Evolutionary conservation across 2,888 invertebrate species (phyloP), one percentile per base, ranked within the genome.

Genomic region (Cantharis rustica): DNA sequence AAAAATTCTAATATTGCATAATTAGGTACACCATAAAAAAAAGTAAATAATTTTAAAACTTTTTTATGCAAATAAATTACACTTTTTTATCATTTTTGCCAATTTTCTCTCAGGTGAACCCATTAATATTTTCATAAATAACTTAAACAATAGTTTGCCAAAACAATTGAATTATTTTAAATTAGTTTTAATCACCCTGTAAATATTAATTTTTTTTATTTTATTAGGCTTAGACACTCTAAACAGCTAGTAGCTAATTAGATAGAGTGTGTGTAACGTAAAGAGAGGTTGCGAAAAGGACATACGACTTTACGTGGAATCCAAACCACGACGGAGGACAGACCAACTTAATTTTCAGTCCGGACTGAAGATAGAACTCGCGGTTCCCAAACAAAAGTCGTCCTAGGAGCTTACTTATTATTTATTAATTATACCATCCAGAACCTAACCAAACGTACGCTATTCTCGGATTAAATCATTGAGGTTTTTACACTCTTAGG

Each of bases 11-110:
- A 66, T 66, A 66, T 47, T 47, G 47, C 47, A 47, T 47, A 47
- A 47, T 47, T 47, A 47, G 47, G 47, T 47, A 47, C 1, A 47
- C 47, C 47, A 47, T 47, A 47, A 47, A 47, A 23, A 20, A 17
- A 63, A 63, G 63, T 66, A 66, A 66, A 66, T 66, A 66, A 66
- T 66, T 66, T 13, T 9, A 66, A 66, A 66, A 66, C 47, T 47
- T 47, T 47, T 47, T 47, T n/a, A 47, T 7, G 47, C n/a, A 47
- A 47, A 9, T n/a, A n/a, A 47, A 47, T 47, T 47, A 47, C 47
- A 47, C 47, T n/a, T 47, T 47, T 47, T 47, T 47, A 47, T 47
- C n/a, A 47, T n/a, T 47, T 47, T 47, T 47, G 47, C 47, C 47
- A 47, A 47, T 47, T 47, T 47, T n/a, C 47, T 47, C 47, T 47